These are phyloP conservation scores for Sinotaia quadrata DNA, from an alignment of 2,888 invertebrate species.

Conservation along the genomic window DNA sequence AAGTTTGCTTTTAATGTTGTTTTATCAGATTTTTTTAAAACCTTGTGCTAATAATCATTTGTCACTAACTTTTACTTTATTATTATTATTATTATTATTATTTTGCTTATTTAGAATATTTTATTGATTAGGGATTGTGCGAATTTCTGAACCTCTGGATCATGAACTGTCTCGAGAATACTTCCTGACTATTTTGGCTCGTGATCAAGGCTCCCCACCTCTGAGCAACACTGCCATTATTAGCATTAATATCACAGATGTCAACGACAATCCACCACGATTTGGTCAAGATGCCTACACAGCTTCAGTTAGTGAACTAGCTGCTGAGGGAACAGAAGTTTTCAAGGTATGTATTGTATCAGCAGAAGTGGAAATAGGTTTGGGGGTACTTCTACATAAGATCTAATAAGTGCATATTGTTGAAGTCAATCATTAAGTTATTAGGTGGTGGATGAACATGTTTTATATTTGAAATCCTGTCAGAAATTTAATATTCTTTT, in stretches of 20 bases:
- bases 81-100: not conserved
- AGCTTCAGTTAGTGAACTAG: conserved; percentile 80
- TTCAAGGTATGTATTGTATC: conserved; percentile 79
- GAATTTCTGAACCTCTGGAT: conserved; percentile 85
- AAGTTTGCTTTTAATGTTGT: not conserved
- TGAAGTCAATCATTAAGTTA: too few species aligned
- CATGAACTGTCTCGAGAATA: conserved; percentile 90
- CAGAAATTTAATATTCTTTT: too few species aligned
- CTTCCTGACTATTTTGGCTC: conserved; percentile 89
- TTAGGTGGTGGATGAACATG: too few species aligned
- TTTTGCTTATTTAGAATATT: too few species aligned
- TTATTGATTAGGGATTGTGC: conserved; percentile 84
- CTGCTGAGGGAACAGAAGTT: conserved; percentile 78
- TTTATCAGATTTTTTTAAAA: not conserved
- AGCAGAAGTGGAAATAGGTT: too few species aligned
- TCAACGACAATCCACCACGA: conserved; percentile 67
- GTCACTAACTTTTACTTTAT: not conserved
- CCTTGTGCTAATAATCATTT: not conserved
- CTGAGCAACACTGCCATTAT: conserved; percentile 89
- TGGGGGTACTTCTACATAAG: too few species aligned
- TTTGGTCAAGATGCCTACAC: conserved; percentile 63
- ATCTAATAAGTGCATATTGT: too few species aligned
- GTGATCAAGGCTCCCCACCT: conserved; percentile 91
- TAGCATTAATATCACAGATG: conserved; percentile 79
- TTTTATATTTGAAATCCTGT: too few species aligned